A percentile compares a stretch with the other conserved stretches of the same genome.
These are phyloP conservation scores for Melanerpes aurifrons DNA, from an alignment of 2,113 vertebrate species.

Conservation along the genomic window DNA sequence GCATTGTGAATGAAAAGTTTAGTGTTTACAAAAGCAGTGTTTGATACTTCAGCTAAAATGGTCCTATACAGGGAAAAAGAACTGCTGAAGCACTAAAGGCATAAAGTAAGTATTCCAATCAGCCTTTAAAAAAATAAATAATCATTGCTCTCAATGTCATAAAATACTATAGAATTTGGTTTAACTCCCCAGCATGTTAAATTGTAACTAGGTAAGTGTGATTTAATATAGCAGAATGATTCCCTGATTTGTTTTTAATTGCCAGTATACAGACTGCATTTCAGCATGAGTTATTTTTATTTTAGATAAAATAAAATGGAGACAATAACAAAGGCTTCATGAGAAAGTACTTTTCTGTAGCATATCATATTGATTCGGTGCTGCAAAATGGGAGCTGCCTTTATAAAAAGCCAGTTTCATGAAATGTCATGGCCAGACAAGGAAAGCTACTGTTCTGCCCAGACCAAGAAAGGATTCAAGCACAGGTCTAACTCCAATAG, in stretches of 20 bases:
- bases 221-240: conserved; percentile 52
- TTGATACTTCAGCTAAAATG: background rate
- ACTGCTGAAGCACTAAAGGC: background rate
- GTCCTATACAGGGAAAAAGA: background rate
- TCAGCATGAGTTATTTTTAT: conserved; percentile 59
- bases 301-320: conserved; percentile 55
- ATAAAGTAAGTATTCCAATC: background rate
- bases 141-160: background rate
- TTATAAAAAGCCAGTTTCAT: background rate
- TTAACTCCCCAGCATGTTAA: conserved; percentile 38
- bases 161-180: conserved; percentile 18
- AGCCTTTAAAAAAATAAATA: background rate
- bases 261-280: conserved; percentile 25
- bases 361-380: background rate
- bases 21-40: background rate
- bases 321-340: conserved; percentile 36
- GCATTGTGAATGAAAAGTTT: background rate
- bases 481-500: background rate
- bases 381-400: conserved; percentile 8
- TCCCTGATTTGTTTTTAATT: conserved; percentile 65
- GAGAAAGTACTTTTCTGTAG: conserved; percentile 30
- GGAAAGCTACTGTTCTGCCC: background rate
- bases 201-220: conserved; percentile 48
- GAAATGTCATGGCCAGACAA: conserved; percentile 11
- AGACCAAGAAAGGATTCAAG: background rate